Percentiles rank a stretch among this genome's conserved stretches.
These are phyloP conservation scores for Cephus nigrinus DNA, from an alignment of 2,888 invertebrate genomes.

Conservation along the genomic window DNA sequence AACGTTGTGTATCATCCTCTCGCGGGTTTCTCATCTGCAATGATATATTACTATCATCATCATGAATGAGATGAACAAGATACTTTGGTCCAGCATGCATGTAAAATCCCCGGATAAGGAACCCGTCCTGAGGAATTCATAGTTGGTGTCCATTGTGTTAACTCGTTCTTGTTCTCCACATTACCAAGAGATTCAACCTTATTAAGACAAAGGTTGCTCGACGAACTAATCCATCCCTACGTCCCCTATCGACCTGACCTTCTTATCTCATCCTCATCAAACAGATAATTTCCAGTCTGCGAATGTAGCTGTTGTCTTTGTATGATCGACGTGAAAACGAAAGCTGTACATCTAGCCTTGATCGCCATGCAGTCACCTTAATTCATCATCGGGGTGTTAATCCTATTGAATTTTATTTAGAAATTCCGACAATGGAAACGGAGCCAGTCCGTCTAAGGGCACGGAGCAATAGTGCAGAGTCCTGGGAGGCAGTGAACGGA, in stretches of 20 bases:
- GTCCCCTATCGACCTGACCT: not conserved
- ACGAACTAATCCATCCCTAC: not conserved
- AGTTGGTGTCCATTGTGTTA: not conserved
- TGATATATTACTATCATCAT: not conserved
- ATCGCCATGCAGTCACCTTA: not conserved
- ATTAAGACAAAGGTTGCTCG: not conserved
- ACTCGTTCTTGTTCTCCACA: not conserved
- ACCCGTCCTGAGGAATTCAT: not conserved
- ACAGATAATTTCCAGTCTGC: not conserved
- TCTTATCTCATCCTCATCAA: not conserved
- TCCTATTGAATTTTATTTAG: conserved; percentile 26
- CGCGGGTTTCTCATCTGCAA: not conserved
- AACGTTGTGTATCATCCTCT: not conserved
- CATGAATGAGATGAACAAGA: not conserved
- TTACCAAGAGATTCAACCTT: not conserved
- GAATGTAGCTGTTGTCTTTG: not conserved
- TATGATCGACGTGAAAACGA: not conserved
- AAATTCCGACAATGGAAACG: conserved; percentile 49
- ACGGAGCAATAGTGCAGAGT: conserved; percentile 71
- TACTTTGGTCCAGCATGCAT: not conserved
- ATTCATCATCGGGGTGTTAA: not conserved
- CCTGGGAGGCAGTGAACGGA: conserved; percentile 65
- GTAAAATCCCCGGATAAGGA: not conserved
- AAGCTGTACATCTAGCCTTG: not conserved
- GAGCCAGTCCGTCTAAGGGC: conserved; percentile 66